phyloP scores from a whole-genome alignment of 1,140 invertebrate genomes.

The Drosophila ogumai region DNA sequence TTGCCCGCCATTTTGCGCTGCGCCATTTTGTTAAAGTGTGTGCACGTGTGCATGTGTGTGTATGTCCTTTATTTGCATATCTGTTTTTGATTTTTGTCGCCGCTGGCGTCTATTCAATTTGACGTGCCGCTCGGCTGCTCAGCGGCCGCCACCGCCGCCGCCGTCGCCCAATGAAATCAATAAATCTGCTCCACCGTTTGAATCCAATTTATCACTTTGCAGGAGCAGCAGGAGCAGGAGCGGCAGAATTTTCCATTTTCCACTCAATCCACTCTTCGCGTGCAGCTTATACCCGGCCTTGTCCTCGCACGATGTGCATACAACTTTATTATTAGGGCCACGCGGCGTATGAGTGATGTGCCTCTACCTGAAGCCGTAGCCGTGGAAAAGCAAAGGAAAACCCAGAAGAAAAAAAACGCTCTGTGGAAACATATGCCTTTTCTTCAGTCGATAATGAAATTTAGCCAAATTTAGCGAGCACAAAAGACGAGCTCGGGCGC shows the following conservation, averaged over 20 bases:
- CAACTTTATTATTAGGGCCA: conserved; percentile 71
- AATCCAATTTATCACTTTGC: conserved; percentile 83
- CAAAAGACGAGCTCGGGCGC: conserved; percentile 45
- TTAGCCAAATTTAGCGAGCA: conserved; percentile 73
- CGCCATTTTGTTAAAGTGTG: conserved; percentile 25
- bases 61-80: conserved; percentile 71
- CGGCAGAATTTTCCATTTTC: conserved; percentile 18
- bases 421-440: conserved; percentile 28
- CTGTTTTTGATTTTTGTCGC: conserved; percentile 82
- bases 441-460: conserved; percentile 80
- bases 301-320: conserved; percentile 43
- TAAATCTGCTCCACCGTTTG: conserved; percentile 82
- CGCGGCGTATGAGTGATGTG: conserved; percentile 70
- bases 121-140: conserved; percentile 58
- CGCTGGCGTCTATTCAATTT: conserved; percentile 78
- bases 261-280: conserved; percentile 29
- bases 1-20: conserved; percentile 19
- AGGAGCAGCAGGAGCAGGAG: neutral
- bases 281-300: conserved; percentile 49
- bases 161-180: conserved; percentile 72
- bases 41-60: conserved; percentile 4
- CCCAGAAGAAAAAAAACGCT: too few species aligned
- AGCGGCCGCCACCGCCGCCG: neutral
- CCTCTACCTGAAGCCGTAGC: conserved; percentile 8
- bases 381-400: neutral